Evolutionary conservation across 1,140 invertebrate genomes (phyloP).

Genomic region (Drosophila leontia): DNA sequence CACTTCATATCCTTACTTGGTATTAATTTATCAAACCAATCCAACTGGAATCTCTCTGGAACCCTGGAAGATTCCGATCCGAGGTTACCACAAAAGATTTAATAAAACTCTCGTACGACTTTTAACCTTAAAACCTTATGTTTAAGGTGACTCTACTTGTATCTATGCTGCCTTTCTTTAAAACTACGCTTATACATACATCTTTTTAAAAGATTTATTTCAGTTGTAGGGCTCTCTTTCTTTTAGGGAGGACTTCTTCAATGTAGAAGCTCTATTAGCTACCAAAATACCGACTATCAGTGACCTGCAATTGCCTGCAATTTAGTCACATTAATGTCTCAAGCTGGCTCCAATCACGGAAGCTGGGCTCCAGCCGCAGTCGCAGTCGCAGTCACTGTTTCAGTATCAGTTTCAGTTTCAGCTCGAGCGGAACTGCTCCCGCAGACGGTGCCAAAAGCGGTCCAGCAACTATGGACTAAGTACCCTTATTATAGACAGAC

Average conservation of each 20-base stretch:
- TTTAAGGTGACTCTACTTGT: too few species aligned
- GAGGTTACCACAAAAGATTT: too few species aligned
- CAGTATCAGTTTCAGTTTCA: neutral
- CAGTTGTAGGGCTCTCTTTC: neutral
- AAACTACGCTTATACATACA: too few species aligned
- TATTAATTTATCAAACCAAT: too few species aligned
- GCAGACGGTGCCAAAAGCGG: constrained; percentile 8
- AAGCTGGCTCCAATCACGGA: neutral
- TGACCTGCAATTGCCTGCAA: constrained; percentile 5
- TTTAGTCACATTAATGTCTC: constrained; percentile 15
- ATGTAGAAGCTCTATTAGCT: neutral
- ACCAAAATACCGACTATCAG: neutral
- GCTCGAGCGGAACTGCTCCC: neutral
- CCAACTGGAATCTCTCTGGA: too few species aligned
- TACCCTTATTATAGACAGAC: constrained; percentile 29
- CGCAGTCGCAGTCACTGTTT: neutral
- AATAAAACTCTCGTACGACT: too few species aligned
- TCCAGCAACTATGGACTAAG: constrained; percentile 20
- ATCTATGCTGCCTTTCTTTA: too few species aligned
- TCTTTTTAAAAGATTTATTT: too few species aligned
- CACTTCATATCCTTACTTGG: too few species aligned
- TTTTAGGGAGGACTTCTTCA: neutral
- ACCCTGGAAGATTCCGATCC: too few species aligned
- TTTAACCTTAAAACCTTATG: too few species aligned
- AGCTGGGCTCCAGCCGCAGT: neutral